phyloP scores from a whole-genome alignment of 2,888 invertebrate genomes.

The Temnothorax unifasciatus region DNA sequence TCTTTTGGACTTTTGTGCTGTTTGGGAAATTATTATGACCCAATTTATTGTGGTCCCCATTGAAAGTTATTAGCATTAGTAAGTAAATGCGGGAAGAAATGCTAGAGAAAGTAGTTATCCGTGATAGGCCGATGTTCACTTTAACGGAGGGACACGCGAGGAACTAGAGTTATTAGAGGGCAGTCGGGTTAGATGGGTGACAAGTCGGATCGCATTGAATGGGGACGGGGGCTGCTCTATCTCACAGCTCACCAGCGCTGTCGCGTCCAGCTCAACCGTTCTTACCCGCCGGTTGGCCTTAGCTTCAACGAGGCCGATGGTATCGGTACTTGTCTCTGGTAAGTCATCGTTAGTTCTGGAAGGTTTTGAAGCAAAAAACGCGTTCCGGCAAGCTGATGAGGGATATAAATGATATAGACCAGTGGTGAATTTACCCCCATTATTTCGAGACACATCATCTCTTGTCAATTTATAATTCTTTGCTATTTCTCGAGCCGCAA shows the following conservation, averaged over 20 bases:
- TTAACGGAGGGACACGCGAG: conserved; percentile 57
- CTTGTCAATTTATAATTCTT: not conserved
- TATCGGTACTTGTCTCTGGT: conserved; percentile 24
- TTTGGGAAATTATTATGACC: not conserved
- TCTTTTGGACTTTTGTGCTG: conserved; percentile 28
- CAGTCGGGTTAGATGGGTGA: conserved; percentile 2
- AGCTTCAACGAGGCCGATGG: conserved; percentile 63
- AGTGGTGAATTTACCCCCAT: conserved; percentile 34
- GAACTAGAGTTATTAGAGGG: conserved; percentile 51
- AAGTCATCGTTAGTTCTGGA: conserved; percentile 10
- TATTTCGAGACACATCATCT: not conserved
- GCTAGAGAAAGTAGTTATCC: conserved; percentile 21
- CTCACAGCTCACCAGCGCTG: conserved; percentile 77
- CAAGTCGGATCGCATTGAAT: conserved; percentile 20
- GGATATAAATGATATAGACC: conserved; percentile 6
- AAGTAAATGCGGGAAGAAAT: conserved; percentile 23
- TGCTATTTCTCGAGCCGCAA: not conserved
- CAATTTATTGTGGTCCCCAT: conserved; percentile 18
- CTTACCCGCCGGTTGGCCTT: conserved; percentile 72
- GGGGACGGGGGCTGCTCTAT: conserved; percentile 67
- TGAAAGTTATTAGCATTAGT: conserved; percentile 54
- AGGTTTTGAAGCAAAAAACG: conserved; percentile 16
- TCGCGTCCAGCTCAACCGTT: conserved; percentile 77
- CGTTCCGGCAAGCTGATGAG: conserved; percentile 28
- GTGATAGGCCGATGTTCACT: conserved; percentile 63